Evolutionary conservation across 2,797 vertebrate species (phyloP), one percentile per base, ranked within the genome.

Genomic region (Halcyon smyrnensis): DNA sequence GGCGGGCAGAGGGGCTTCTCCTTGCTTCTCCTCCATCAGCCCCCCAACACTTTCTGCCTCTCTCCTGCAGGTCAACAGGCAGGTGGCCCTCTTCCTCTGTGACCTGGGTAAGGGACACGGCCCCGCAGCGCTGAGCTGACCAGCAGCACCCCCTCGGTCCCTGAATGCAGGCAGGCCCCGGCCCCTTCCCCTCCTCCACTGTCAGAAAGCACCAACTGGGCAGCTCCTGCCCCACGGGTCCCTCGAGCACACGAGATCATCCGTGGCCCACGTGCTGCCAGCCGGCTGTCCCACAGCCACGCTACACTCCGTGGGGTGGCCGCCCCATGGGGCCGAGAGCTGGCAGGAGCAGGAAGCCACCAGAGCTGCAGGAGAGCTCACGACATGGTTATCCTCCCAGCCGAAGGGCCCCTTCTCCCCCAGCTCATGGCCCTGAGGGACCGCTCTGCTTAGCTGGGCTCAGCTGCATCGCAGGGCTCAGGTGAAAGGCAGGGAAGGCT

Each of bases 31-130:
- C 69, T 7, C 48, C 34, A 3, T 2, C 50, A 15, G 1, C 20
- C 11, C 24, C 21, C 3, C 15, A 36, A 89, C 37, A 6, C 7
- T 5, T 3, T 5, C 3, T 4, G 8, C 36, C 73, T 92, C 57
- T 91, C 24, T 89, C 90, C 96, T 81, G 8, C 98, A 99, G 99
- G 65, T 99, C 96, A 99, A 99, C 98, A 98, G 97, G 90, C 78
- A 2, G 0, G 98, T 99, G 64, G 99, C 99, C 6, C 97, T 98
- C 96, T 99, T 97, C 84, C 98, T 99, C 45, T 99, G 99, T 62
- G 93, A 98, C 41, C 97, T 99, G 84, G 99, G 99, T 99, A 97
- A 95, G 98, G 96, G 43, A 57, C 37, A 2, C 1, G 3, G 32
- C 27, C 62, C 36, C 10, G 2, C 34, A 32, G 28, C 4, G 0